phyloP scores from a whole-genome alignment of 2,113 vertebrate genomes.

The Bostrychus sinensis region DNA sequence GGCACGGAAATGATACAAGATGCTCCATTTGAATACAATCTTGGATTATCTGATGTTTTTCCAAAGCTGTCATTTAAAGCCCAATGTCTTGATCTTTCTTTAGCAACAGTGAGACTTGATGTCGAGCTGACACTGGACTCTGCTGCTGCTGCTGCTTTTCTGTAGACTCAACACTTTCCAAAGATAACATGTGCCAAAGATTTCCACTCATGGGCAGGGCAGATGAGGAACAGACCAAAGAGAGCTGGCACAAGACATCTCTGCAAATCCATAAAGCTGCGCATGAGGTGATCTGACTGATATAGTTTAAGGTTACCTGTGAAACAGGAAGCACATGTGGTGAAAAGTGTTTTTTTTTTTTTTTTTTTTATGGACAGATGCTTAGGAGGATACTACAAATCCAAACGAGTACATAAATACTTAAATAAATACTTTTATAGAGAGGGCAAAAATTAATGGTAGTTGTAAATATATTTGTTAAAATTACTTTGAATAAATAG shows the following conservation, averaged over 20 bases:
- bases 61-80: constrained; percentile 15
- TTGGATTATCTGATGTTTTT: constrained; percentile 1
- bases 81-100: constrained; percentile 57
- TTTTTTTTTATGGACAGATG: constrained; percentile 12
- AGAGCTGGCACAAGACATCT: constrained; percentile 58
- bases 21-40: constrained; percentile 1
- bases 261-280: constrained; percentile 43
- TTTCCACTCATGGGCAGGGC: constrained; percentile 80
- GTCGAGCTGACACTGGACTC: constrained; percentile 79
- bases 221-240: constrained; percentile 71
- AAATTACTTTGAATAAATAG: too few species aligned
- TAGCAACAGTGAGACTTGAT: constrained; percentile 62
- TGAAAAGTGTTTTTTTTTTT: not conserved
- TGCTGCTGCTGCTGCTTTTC: constrained; percentile 78
- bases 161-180: constrained; percentile 87
- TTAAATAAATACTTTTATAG: too few species aligned
- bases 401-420: too few species aligned
- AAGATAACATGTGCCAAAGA: constrained; percentile 84
- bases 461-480: too few species aligned
- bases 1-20: not conserved
- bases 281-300: constrained; percentile 47
- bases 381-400: constrained; percentile 14
- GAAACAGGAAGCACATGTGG: constrained; percentile 21
- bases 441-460: too few species aligned
- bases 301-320: constrained; percentile 47